A percentile compares a stretch with the other conserved stretches of the same genome.
Conservation (phyloP, 2,888 invertebrate genomes). For the Acholoe squamosa region DNA sequence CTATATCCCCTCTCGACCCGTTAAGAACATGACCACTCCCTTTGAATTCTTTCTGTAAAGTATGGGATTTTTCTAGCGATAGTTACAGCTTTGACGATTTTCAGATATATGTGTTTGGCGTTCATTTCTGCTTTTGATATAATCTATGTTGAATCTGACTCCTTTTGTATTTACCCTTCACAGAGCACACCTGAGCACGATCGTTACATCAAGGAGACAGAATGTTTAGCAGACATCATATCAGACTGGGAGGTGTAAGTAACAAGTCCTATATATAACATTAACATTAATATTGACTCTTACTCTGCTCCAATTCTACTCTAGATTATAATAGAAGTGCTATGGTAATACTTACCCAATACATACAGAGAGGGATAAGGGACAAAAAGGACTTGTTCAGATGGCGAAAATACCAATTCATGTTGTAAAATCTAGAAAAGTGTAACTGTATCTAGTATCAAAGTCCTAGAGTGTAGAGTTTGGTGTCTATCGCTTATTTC, state of each 20-base stretch:
- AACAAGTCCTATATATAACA: background rate
- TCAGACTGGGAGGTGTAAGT: conserved; percentile 93
- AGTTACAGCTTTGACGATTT: too few species aligned
- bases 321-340: too few species aligned
- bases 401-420: conserved; percentile 60
- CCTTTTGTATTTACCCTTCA: conserved; percentile 68
- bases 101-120: too few species aligned
- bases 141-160: too few species aligned
- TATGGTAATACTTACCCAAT: too few species aligned
- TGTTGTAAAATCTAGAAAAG: conserved; percentile 45
- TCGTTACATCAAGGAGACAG: conserved; percentile 94
- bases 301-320: too few species aligned
- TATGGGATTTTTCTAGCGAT: too few species aligned
- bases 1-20: too few species aligned
- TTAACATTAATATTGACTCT: background rate
- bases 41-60: too few species aligned
- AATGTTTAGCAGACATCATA: conserved; percentile 96
- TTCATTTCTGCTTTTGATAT: too few species aligned
- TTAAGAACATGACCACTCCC: too few species aligned
- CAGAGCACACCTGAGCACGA: conserved; percentile 93
- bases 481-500: conserved; percentile 31
- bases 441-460: conserved; percentile 24
- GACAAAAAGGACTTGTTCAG: background rate
- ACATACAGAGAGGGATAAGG: background rate
- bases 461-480: conserved; percentile 17